Conservation (phyloP, 2,888 invertebrate species). For the Tethea ocularis region DNA sequence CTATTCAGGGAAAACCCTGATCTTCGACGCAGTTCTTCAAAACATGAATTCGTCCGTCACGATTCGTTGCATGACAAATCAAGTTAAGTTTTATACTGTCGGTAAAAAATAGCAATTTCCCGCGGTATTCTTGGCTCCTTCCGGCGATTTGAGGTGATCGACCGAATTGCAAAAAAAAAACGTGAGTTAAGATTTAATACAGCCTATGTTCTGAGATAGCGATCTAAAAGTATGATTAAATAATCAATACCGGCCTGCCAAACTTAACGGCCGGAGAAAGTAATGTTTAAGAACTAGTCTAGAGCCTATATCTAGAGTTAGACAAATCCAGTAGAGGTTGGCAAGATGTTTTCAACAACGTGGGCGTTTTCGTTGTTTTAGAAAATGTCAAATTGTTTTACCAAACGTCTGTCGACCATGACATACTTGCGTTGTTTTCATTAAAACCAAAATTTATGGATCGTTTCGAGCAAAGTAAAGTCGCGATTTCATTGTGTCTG, state of each 20-base stretch:
- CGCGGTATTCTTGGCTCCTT: background rate
- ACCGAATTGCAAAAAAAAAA: background rate
- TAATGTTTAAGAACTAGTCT: background rate
- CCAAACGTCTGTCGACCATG: conserved; percentile 33
- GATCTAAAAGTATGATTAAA: background rate
- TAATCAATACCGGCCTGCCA: background rate
- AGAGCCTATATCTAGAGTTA: background rate
- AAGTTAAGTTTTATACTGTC: conserved; percentile 11
- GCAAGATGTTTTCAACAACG: conserved; percentile 11
- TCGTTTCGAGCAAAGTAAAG: background rate
- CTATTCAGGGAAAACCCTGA: background rate
- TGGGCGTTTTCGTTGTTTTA: conserved; percentile 23
- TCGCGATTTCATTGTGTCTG: background rate
- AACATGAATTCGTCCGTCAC: conserved; percentile 22
- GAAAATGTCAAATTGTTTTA: conserved; percentile 38
- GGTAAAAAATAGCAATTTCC: background rate
- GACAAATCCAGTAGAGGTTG: background rate
- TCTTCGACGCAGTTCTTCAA: background rate
- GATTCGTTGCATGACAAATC: conserved; percentile 28
- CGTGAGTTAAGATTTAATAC: too few relatives aligned
- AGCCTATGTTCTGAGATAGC: too few relatives aligned
- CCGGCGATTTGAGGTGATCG: background rate
- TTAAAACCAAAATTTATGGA: conserved; percentile 14
- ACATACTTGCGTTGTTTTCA: conserved; percentile 31
- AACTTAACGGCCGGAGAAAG: background rate